Evolutionary conservation across 2,113 vertebrate genomes (phyloP).

Genomic region (Scomber colias): DNA sequence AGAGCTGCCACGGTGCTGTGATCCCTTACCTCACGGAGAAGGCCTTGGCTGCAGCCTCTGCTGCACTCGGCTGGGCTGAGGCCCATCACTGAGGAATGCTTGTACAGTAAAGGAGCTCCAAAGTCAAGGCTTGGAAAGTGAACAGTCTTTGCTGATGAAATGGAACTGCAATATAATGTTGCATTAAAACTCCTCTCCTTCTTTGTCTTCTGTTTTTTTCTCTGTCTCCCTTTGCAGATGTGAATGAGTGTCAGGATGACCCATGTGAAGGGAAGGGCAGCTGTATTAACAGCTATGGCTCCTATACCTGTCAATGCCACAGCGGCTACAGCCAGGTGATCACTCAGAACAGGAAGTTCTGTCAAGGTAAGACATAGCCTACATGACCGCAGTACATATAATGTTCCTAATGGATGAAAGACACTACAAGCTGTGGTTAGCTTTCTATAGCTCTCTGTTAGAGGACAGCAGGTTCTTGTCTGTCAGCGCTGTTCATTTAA

Average conservation of each 20-base stretch:
- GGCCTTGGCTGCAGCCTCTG: slow-evolving; percentile 47
- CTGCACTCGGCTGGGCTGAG: slow-evolving; percentile 47
- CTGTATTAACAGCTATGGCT: slow-evolving; percentile 91
- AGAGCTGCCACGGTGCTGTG: slow-evolving; percentile 65
- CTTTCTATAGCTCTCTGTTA: background rate
- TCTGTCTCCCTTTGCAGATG: slow-evolving; percentile 79
- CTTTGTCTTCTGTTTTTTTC: background rate
- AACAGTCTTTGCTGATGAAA: slow-evolving; percentile 29
- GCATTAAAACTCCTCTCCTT: slow-evolving; percentile 1
- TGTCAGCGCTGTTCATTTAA: slow-evolving; percentile 49
- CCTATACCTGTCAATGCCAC: slow-evolving; percentile 91
- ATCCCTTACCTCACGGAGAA: slow-evolving; percentile 62
- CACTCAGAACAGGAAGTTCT: slow-evolving; percentile 86
- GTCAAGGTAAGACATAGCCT: slow-evolving; percentile 87
- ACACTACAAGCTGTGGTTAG: slow-evolving; percentile 3
- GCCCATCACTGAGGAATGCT: slow-evolving; percentile 49
- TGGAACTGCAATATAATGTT: slow-evolving; percentile 14
- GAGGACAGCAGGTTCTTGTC: slow-evolving; percentile 31
- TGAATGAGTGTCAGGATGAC: slow-evolving; percentile 90
- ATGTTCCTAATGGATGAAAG: slow-evolving; percentile 38
- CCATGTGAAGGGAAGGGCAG: slow-evolving; percentile 89
- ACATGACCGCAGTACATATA: slow-evolving; percentile 21
- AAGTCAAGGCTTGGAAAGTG: slow-evolving; percentile 37
- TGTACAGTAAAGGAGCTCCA: slow-evolving; percentile 33
- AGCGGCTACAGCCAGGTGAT: slow-evolving; percentile 88